Conservation (phyloP, 2,113 vertebrate genomes). For the Amia ocellicauda region DNA sequence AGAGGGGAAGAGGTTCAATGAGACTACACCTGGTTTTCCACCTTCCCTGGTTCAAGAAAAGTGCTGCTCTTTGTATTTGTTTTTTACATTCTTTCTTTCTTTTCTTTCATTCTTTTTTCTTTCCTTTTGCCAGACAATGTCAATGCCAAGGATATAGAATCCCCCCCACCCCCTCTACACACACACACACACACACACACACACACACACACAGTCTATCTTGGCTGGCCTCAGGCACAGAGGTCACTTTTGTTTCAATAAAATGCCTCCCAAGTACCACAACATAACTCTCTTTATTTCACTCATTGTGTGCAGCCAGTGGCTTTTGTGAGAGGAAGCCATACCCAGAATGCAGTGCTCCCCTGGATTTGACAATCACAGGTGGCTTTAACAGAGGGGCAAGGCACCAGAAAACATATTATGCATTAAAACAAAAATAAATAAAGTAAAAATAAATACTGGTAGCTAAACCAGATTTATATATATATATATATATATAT, state of each 20-base stretch:
- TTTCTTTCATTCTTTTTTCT: not conserved
- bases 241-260: constrained; percentile 9
- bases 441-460: too few relatives aligned
- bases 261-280: constrained; percentile 5
- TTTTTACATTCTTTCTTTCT: not conserved
- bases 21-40: constrained; percentile 3
- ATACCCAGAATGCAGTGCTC: not conserved
- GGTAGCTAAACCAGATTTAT: too few relatives aligned
- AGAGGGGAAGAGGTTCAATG: not conserved
- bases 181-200: not conserved
- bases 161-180: not conserved
- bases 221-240: not conserved
- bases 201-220: not conserved
- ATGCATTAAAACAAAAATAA: too few relatives aligned
- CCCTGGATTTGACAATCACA: not conserved
- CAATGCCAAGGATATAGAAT: not conserved
- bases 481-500: too few relatives aligned
- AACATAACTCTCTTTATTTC: constrained; percentile 12
- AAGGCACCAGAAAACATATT: not conserved
- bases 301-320: not conserved
- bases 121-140: constrained; percentile 8
- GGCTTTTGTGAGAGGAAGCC: not conserved
- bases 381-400: not conserved
- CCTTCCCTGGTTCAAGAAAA: constrained; percentile 7
- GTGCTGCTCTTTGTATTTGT: not conserved